A percentile compares a stretch with the other conserved stretches of the same genome.
phyloP scores from a whole-genome alignment of 2,113 vertebrate species.

The Paramormyrops kingsleyae region DNA sequence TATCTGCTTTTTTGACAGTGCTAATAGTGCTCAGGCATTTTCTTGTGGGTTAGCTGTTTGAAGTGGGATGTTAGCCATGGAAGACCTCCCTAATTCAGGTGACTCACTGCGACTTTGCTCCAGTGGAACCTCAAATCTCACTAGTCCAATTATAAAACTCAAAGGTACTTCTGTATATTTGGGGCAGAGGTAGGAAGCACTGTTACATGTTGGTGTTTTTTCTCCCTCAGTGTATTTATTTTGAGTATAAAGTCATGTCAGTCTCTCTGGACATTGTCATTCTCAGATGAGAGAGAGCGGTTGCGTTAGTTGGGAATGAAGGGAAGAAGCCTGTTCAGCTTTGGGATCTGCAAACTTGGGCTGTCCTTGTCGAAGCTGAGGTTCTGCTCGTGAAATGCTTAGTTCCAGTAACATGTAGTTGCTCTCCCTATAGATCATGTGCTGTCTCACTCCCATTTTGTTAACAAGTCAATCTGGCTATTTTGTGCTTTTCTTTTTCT shows the following conservation, averaged over 20 bases:
- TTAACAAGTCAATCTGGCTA: neutral
- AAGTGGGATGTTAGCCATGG: conserved; percentile 50
- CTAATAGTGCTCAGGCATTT: conserved; percentile 57
- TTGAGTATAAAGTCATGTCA: neutral
- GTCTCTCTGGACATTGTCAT: neutral
- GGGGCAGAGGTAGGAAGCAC: neutral
- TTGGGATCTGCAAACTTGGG: neutral
- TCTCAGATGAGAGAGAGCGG: neutral
- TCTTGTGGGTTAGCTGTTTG: conserved; percentile 53
- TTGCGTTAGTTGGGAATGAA: neutral
- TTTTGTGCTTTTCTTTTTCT: neutral
- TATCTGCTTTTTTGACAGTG: conserved; percentile 44
- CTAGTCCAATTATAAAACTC: neutral
- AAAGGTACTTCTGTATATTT: neutral
- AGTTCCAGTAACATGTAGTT: neutral
- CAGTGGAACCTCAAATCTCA: neutral
- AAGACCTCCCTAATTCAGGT: conserved; percentile 38
- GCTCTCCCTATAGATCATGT: neutral
- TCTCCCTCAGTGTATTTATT: neutral
- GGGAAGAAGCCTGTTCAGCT: neutral
- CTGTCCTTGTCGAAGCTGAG: conserved; percentile 4
- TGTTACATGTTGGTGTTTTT: neutral
- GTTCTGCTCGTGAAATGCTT: neutral
- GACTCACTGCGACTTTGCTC: neutral
- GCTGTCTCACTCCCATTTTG: neutral